These are phyloP conservation scores for Buceros bicornis DNA, from an alignment of 2,797 vertebrate species.

Conservation along the genomic window DNA sequence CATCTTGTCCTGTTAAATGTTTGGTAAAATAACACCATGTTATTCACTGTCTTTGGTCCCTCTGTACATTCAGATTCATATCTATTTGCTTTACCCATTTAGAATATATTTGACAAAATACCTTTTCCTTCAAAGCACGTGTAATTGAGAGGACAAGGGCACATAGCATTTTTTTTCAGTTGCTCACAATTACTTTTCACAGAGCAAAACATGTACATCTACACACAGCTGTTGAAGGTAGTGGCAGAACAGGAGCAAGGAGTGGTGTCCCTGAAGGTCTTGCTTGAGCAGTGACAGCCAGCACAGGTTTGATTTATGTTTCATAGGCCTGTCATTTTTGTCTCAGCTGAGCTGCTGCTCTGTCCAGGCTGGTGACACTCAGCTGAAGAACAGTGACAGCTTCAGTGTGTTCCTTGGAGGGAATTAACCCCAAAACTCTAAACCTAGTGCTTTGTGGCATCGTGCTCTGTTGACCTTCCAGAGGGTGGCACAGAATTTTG, in stretches of 20 bases:
- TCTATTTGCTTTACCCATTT: neutral
- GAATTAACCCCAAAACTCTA: neutral
- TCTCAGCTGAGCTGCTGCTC: neutral
- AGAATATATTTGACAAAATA: neutral
- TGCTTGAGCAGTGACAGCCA: neutral
- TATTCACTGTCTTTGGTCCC: neutral
- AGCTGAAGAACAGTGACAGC: neutral
- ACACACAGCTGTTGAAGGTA: neutral
- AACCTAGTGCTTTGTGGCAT: neutral
- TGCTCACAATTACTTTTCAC: neutral
- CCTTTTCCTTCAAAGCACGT: neutral
- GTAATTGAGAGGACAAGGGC: neutral
- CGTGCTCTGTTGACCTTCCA: neutral
- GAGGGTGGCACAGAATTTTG: neutral
- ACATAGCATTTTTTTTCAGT: neutral
- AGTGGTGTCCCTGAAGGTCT: neutral
- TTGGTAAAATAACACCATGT: neutral
- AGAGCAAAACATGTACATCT: neutral
- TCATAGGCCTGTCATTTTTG: neutral
- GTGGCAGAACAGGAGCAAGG: neutral
- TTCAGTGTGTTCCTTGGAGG: neutral
- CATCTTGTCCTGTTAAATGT: neutral
- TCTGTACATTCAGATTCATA: neutral
- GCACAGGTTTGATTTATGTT: neutral
- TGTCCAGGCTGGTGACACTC: neutral